A percentile compares a stretch with the other conserved stretches of the same genome.
Evolutionary conservation across 2,888 invertebrate genomes (phyloP).

Genomic region (Heliconius ethilla): DNA sequence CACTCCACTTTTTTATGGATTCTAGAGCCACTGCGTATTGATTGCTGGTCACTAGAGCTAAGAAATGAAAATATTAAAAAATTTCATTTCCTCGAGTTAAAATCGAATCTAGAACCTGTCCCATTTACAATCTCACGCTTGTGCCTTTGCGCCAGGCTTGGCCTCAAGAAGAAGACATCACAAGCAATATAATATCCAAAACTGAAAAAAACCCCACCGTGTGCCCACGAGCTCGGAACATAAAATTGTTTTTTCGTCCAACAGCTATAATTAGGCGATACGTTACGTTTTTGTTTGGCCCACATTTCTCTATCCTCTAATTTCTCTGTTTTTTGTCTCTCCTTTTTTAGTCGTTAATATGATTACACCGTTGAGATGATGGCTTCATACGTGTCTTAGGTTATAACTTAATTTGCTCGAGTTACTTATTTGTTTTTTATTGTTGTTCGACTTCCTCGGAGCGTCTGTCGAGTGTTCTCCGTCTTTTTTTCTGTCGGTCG

Average conservation of each 20-base stretch:
- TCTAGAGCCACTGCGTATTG: too few relatives aligned
- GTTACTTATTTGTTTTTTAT: slow-evolving; percentile 80
- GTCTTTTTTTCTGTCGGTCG: slow-evolving; percentile 75
- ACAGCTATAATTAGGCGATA: slow-evolving; percentile 81
- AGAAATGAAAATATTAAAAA: too few relatives aligned
- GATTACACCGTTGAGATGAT: slow-evolving; percentile 82
- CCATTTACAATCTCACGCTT: too few relatives aligned
- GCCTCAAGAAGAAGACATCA: background rate
- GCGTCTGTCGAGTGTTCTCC: slow-evolving; percentile 65
- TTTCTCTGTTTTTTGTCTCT: slow-evolving; percentile 80
- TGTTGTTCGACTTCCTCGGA: slow-evolving; percentile 79
- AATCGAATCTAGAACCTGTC: too few relatives aligned
- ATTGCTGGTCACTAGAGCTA: too few relatives aligned
- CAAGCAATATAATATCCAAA: background rate
- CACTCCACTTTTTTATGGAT: too few relatives aligned
- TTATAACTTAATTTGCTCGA: slow-evolving; percentile 82
- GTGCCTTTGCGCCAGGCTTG: too few relatives aligned
- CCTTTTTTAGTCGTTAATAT: slow-evolving; percentile 82
- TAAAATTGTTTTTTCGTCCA: slow-evolving; percentile 81
- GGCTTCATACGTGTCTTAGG: slow-evolving; percentile 82
- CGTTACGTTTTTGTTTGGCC: slow-evolving; percentile 82
- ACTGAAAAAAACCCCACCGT: slow-evolving; percentile 58
- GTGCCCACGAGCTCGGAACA: slow-evolving; percentile 66
- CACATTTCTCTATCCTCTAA: slow-evolving; percentile 82
- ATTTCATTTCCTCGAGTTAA: too few relatives aligned